phyloP scores from a whole-genome alignment of 2,113 vertebrate species.

The Dascyllus trimaculatus region DNA sequence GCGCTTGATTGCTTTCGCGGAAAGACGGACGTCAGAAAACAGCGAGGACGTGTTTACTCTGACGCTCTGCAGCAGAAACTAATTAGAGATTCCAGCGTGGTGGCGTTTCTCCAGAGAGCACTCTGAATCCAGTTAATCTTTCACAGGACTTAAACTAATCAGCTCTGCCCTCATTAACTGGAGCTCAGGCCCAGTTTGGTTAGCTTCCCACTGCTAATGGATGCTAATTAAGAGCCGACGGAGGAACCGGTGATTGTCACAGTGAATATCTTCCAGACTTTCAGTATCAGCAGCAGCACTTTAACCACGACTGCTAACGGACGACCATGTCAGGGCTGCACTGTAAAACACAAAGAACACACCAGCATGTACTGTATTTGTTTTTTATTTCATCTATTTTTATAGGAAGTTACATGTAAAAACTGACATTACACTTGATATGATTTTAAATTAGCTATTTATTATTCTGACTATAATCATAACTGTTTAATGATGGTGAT shows the following conservation, averaged over 20 bases:
- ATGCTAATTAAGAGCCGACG: conserved; percentile 26
- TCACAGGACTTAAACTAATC: background rate
- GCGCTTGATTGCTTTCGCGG: background rate
- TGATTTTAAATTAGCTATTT: too few species aligned
- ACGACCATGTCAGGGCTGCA: too few species aligned
- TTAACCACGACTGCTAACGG: too few species aligned
- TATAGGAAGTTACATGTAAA: too few species aligned
- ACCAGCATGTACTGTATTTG: too few species aligned
- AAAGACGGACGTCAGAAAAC: background rate
- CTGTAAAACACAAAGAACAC: too few species aligned
- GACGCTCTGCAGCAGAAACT: background rate
- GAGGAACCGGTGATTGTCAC: background rate
- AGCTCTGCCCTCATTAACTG: conserved; percentile 28
- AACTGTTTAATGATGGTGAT: too few species aligned
- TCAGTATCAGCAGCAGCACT: too few species aligned
- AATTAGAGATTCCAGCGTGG: background rate
- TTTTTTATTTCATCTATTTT: too few species aligned
- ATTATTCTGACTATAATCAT: too few species aligned
- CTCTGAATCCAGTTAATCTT: conserved; percentile 7
- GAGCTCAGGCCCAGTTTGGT: background rate
- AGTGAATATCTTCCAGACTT: too few species aligned
- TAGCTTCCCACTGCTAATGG: conserved; percentile 11
- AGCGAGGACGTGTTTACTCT: background rate
- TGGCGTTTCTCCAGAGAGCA: conserved; percentile 6
- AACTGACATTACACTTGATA: too few species aligned